These are phyloP conservation scores for Caenorhabditis angaria DNA, from an alignment of 2,888 invertebrate species.

Conservation along the genomic window DNA sequence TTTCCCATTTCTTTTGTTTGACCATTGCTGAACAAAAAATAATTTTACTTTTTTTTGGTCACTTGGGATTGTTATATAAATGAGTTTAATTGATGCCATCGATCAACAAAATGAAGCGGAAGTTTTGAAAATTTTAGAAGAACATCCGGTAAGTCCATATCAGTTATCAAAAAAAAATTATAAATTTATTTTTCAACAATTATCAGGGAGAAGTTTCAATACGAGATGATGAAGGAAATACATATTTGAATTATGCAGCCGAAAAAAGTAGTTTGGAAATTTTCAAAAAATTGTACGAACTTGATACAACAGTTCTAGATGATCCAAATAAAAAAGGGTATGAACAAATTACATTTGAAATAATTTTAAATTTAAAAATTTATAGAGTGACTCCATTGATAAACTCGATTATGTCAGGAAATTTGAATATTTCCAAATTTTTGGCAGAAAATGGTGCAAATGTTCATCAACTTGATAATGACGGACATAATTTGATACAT, in stretches of 20 bases:
- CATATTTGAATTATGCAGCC: constrained; percentile 92
- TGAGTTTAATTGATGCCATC: constrained; percentile 32
- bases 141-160: constrained; percentile 20
- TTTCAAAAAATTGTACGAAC: constrained; percentile 80
- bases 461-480: constrained; percentile 88
- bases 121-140: constrained; percentile 30
- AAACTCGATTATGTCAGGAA: constrained; percentile 92
- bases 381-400: constrained; percentile 85
- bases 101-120: constrained; percentile 33
- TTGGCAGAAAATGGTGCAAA: constrained; percentile 87
- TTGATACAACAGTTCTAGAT: constrained; percentile 85
- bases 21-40: neutral
- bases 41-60: neutral
- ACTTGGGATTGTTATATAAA: neutral
- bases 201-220: neutral
- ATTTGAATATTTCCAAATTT: constrained; percentile 85
- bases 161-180: neutral
- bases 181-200: constrained; percentile 5
- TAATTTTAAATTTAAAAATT: neutral
- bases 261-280: constrained; percentile 79
- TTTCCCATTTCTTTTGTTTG: constrained; percentile 2
- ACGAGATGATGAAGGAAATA: constrained; percentile 73
- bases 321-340: constrained; percentile 87
- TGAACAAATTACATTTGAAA: neutral
- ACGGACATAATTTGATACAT: constrained; percentile 93